These are phyloP conservation scores for Yponomeuta sedellus DNA, from an alignment of 2,888 invertebrate species.

Conservation along the genomic window DNA sequence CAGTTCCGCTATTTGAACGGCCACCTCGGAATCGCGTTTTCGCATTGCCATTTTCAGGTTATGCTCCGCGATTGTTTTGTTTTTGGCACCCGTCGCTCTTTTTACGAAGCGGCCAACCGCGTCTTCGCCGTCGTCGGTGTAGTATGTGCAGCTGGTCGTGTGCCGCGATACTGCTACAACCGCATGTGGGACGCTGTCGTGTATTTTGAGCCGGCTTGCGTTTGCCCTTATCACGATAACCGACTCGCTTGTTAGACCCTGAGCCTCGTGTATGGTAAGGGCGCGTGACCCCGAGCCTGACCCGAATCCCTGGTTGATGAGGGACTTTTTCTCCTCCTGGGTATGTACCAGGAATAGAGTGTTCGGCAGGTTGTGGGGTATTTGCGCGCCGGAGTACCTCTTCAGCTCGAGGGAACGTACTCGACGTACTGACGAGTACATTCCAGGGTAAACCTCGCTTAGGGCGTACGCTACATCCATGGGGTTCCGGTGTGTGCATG, in stretches of 20 bases:
- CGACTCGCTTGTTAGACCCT: conserved; percentile 18
- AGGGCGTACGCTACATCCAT: conserved; percentile 20
- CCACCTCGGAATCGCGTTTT: neutral
- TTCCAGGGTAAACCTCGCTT: conserved; percentile 9
- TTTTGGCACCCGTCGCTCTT: neutral
- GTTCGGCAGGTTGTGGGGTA: conserved; percentile 11
- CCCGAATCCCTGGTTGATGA: conserved; percentile 9
- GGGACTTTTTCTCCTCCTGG: conserved; percentile 6
- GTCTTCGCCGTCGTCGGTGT: conserved; percentile 17
- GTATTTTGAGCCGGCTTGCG: conserved; percentile 7
- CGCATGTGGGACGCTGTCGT: conserved; percentile 19
- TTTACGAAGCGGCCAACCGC: conserved; percentile 10
- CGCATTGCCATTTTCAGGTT: neutral
- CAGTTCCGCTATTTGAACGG: too few relatives aligned
- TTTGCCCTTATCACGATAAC: conserved; percentile 15
- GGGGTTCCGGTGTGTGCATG: conserved; percentile 20
- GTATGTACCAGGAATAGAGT: too few relatives aligned
- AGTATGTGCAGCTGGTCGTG: conserved; percentile 18
- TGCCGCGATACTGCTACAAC: conserved; percentile 21
- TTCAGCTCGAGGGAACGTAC: neutral
- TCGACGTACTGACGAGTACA: conserved; percentile 13
- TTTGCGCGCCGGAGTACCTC: neutral
- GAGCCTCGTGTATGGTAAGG: conserved; percentile 21
- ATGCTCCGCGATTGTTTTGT: neutral
- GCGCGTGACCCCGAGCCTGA: neutral